Percentiles rank a stretch among this genome's conserved stretches.
Conservation (phyloP, 2,888 invertebrate species). For the Nomada lathburiana region DNA sequence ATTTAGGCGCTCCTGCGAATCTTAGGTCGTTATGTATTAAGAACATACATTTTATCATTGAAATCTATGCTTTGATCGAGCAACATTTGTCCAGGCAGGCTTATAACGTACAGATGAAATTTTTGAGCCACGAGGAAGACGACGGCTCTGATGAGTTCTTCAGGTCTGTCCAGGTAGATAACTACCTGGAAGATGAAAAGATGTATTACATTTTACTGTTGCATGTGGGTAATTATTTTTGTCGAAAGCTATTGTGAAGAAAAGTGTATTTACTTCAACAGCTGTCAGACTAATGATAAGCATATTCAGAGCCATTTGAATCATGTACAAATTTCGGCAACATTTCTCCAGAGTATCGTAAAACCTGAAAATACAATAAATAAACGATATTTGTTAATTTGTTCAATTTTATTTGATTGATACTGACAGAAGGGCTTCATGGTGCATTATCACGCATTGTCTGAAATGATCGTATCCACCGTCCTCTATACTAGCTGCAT, state of each 20-base stretch:
- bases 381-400: background rate
- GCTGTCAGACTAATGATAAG: conserved; percentile 13
- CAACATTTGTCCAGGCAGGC: conserved; percentile 34
- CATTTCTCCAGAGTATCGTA: background rate
- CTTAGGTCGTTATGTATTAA: background rate
- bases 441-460: conserved; percentile 12
- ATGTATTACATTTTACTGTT: background rate
- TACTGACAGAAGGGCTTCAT: conserved; percentile 26
- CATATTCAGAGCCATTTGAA: conserved; percentile 24
- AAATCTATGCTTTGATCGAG: conserved; percentile 16
- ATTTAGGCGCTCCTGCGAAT: background rate
- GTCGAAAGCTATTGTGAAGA: too few relatives aligned
- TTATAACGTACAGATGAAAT: conserved; percentile 32
- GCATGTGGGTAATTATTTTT: too few relatives aligned
- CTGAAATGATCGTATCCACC: background rate
- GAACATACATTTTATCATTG: conserved; percentile 5
- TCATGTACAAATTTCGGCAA: background rate
- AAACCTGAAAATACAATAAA: conserved; percentile 14
- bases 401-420: background rate
- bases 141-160: conserved; percentile 9
- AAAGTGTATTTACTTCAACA: conserved; percentile 15
- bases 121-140: conserved; percentile 2
- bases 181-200: background rate
- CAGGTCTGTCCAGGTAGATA: background rate
- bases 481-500: background rate